phyloP scores from a whole-genome alignment of 2,797 vertebrate species.

The Chaetodon trifasciatus region DNA sequence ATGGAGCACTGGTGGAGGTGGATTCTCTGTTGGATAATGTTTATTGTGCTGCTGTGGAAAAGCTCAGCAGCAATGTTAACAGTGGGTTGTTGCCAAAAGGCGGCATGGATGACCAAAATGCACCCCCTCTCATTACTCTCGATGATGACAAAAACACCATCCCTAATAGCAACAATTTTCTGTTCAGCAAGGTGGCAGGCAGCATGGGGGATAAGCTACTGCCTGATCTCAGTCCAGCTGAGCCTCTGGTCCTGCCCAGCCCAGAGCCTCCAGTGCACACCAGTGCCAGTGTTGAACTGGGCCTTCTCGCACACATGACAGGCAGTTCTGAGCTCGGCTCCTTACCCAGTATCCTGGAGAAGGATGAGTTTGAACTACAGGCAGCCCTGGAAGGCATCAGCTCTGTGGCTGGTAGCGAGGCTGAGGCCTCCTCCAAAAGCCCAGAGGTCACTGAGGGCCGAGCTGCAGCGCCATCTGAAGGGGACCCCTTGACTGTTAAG shows the following conservation, averaged over 20 bases:
- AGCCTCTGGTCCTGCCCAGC: conserved; percentile 87
- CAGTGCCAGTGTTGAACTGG: conserved; percentile 88
- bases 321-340: conserved; percentile 87
- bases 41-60: conserved; percentile 93
- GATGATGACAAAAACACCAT: conserved; percentile 93
- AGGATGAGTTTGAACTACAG: conserved; percentile 92
- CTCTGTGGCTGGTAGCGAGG: conserved; percentile 80
- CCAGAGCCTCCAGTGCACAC: conserved; percentile 84
- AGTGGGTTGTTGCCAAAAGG: conserved; percentile 79
- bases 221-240: conserved; percentile 88
- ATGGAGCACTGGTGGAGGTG: conserved; percentile 92
- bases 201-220: conserved; percentile 89
- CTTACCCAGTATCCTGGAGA: conserved; percentile 87
- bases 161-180: conserved; percentile 87
- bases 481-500: conserved; percentile 74
- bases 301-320: conserved; percentile 90
- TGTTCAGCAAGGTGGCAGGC: conserved; percentile 89
- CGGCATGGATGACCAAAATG: conserved; percentile 87
- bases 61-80: conserved; percentile 85
- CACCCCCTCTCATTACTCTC: conserved; percentile 93
- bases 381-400: conserved; percentile 86
- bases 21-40: conserved; percentile 94
- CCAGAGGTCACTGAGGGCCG: conserved; percentile 85
- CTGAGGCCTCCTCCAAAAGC: conserved; percentile 78
- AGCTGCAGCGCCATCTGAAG: conserved; percentile 72